Evolutionary conservation across 2,797 vertebrate genomes (phyloP).

Genomic region (Prionace glauca): DNA sequence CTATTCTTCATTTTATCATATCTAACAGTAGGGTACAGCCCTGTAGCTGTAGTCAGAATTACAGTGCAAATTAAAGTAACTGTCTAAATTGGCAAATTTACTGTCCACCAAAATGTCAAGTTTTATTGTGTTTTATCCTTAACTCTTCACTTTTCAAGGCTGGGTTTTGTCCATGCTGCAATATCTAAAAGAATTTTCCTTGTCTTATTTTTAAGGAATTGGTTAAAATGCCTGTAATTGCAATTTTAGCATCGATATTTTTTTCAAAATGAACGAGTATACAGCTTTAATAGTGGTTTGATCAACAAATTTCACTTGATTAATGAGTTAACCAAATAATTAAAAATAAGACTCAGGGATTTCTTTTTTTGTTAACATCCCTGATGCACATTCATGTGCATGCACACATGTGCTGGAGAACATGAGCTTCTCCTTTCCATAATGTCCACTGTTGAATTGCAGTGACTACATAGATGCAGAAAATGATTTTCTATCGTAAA

Average conservation of each 20-base stretch:
- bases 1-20: background rate
- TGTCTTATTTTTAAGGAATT: background rate
- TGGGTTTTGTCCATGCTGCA: slow-evolving; percentile 2
- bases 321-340: background rate
- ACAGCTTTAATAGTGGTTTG: background rate
- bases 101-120: slow-evolving; percentile 2
- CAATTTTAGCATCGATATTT: background rate
- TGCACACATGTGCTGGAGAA: background rate
- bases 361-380: background rate
- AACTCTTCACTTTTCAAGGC: background rate
- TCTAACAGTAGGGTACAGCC: background rate
- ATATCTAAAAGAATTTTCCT: background rate
- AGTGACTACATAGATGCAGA: background rate
- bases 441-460: background rate
- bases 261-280: background rate
- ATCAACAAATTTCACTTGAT: background rate
- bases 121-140: slow-evolving; percentile 2
- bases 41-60: background rate
- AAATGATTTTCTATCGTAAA: background rate
- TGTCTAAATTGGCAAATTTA: slow-evolving; percentile 28
- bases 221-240: background rate
- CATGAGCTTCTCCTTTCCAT: background rate
- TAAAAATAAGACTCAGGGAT: background rate
- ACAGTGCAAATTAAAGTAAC: slow-evolving; percentile 22
- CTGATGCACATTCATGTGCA: background rate